Percentiles rank a stretch among this genome's conserved stretches.
Evolutionary conservation across 2,888 invertebrate species (phyloP).

Genomic region (Hecatera dysodea): DNA sequence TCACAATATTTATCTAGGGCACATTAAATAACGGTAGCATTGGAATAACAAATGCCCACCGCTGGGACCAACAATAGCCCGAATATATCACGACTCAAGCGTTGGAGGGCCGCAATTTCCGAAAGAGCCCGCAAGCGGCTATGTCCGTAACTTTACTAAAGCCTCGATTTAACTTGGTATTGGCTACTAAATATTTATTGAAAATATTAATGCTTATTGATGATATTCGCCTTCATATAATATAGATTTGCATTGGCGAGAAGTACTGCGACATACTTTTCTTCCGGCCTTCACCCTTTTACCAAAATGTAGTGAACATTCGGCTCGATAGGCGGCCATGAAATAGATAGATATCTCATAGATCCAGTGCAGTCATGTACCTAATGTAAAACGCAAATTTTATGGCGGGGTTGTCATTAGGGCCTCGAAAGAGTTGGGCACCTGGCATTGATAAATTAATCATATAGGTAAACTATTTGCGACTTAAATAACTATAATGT

Average conservation of each 20-base stretch:
- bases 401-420: neutral
- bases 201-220: slow-evolving; percentile 66
- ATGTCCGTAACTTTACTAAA: slow-evolving; percentile 63
- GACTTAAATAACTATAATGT: neutral
- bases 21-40: slow-evolving; percentile 80
- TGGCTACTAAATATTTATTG: slow-evolving; percentile 68
- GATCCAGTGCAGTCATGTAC: neutral
- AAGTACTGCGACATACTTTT: slow-evolving; percentile 21
- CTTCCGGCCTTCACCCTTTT: neutral
- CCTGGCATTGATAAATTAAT: too few relatives aligned
- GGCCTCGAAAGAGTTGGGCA: neutral
- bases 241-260: slow-evolving; percentile 41
- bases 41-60: slow-evolving; percentile 81
- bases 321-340: neutral
- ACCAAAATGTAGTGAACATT: neutral
- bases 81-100: slow-evolving; percentile 75
- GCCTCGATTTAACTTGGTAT: slow-evolving; percentile 65
- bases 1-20: slow-evolving; percentile 81
- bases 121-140: slow-evolving; percentile 68
- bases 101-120: slow-evolving; percentile 74
- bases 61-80: slow-evolving; percentile 77
- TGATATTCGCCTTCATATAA: slow-evolving; percentile 51
- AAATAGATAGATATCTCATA: neutral
- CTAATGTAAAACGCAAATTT: neutral
- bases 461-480: neutral